Percentiles rank a stretch among this genome's conserved stretches.
Conservation (phyloP, 2,888 invertebrate genomes). For the Agonopterix alstromeriana region DNA sequence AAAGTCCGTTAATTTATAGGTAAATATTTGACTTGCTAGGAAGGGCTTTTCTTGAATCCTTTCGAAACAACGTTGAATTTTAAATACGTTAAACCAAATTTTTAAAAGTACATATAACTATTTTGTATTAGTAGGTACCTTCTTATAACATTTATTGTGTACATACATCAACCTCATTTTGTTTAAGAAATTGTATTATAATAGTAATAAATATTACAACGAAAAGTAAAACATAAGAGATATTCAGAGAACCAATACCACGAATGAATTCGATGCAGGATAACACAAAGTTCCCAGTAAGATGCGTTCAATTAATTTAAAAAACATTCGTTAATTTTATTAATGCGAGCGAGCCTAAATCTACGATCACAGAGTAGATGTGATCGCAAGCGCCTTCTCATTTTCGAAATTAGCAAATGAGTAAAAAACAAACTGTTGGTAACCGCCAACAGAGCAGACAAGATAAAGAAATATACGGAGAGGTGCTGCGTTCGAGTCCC, state of each 20-base stretch:
- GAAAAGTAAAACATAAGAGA: not conserved
- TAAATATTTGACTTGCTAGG: no score
- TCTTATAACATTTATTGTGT: no score
- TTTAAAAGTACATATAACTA: no score
- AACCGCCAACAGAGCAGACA: slow-evolving; percentile 69
- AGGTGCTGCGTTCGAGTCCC: slow-evolving; percentile 72
- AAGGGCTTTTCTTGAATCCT: no score
- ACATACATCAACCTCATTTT: no score
- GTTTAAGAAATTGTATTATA: no score
- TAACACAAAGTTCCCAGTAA: slow-evolving; percentile 51
- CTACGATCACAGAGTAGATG: slow-evolving; percentile 62
- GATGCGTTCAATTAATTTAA: slow-evolving; percentile 69
- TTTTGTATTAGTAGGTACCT: no score
- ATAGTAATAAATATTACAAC: not conserved
- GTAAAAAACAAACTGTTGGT: slow-evolving; percentile 56
- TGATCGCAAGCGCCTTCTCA: slow-evolving; percentile 68
- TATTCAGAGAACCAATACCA: slow-evolving; percentile 27
- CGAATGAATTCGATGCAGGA: slow-evolving; percentile 51
- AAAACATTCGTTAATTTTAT: slow-evolving; percentile 74
- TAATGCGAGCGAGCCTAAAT: slow-evolving; percentile 65
- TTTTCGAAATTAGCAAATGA: slow-evolving; percentile 76
- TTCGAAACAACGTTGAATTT: no score
- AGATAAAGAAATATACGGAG: slow-evolving; percentile 76
- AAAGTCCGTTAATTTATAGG: no score
- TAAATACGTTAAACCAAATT: no score